Evolutionary conservation across 1,140 invertebrate genomes (phyloP), one percentile per base, ranked within the genome.

Genomic region (Brevipalpus yothersi): DNA sequence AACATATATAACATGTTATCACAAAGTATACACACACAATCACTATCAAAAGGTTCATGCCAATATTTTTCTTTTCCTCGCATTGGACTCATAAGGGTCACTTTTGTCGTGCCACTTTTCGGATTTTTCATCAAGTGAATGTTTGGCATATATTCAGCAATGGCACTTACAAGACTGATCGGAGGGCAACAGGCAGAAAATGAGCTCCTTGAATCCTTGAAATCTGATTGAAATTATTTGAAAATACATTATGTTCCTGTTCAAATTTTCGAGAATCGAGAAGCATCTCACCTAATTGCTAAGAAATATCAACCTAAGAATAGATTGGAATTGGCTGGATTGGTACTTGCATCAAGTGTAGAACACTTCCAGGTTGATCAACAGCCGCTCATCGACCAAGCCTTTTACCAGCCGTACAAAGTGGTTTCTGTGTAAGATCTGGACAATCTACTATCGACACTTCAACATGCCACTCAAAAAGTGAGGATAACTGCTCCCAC

Each of bases 1-100:
- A n/a, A 82, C 73, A 66, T 82, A 81, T 10, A 92, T 74, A n/a
- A n/a, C n/a, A n/a, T n/a, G n/a, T n/a, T n/a, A 76, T 93, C 93
- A 3, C 79, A 81, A 61, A 94, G 73, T 23, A 93, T 68, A 67
- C 63, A 55, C 58, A 61, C 7, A 64, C 63, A 54, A 66, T 57
- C 42, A 65, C 64, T 53, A 63, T 56, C 53, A 68, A 58, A n/a
- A 66, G 60, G 61, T 17, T 12, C 21, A 45, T 49, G 11, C 19
- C 55, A 8, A 60, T 56, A 62, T 54, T 59, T 21, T 21, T 43
- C 49, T 39, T 53, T 54, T 58, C 54, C 45, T 62, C 54, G n/a
- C 39, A 64, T 51, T 19, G 61, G 61, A 21, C 62, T 51, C 53
- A 61, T 9, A 71, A 66, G 41, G 58, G 17, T 15, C 42, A 21